Evolutionary conservation across 2,797 vertebrate genomes (phyloP).

Genomic region (Octomys mimax): DNA sequence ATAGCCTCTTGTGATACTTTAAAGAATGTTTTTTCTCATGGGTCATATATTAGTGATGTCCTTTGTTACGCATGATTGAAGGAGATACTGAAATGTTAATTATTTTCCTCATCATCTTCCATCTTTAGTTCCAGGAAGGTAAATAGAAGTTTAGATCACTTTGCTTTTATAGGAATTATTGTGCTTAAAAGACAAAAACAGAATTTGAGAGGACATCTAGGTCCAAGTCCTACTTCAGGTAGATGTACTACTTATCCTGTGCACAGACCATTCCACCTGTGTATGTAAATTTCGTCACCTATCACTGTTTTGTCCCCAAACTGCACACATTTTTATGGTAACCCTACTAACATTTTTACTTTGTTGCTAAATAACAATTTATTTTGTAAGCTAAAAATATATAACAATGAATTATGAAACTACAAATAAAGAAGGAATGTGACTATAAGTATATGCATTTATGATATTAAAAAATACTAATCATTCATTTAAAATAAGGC

Average conservation of each 20-base stretch:
- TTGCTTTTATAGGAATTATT: background rate
- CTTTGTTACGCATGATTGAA: background rate
- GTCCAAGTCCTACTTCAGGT: rapidly evolving
- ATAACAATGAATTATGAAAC: background rate
- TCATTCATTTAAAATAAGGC: background rate
- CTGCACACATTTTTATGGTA: background rate
- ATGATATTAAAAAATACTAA: background rate
- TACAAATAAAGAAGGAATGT: background rate
- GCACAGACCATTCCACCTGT: background rate
- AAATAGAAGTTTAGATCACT: background rate
- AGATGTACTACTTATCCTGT: rapidly evolving
- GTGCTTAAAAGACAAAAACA: background rate
- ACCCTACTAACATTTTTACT: background rate
- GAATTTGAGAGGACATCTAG: background rate
- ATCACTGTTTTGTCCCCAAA: rapidly evolving
- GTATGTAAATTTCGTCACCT: background rate
- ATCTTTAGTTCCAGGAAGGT: background rate
- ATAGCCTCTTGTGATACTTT: background rate
- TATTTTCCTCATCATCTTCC: background rate
- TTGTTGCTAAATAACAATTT: background rate
- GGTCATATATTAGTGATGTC: background rate
- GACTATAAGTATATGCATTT: background rate
- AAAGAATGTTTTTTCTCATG: background rate
- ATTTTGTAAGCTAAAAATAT: background rate
- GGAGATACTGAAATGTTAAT: background rate